Evolutionary conservation across 2,888 invertebrate genomes (phyloP).

Genomic region (Muschampia plurimacula): DNA sequence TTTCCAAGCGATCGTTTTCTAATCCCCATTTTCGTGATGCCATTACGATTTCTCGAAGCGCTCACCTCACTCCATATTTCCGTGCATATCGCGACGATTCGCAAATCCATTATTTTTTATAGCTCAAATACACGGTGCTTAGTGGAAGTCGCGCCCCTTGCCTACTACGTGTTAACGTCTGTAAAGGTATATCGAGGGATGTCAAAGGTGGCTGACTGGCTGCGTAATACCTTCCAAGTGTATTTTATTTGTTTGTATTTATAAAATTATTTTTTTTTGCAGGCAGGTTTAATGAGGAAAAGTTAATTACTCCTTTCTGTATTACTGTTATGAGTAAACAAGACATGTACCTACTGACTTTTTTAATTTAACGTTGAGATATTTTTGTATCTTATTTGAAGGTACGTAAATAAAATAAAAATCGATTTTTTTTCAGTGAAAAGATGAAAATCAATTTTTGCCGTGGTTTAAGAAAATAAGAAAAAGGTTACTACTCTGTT

Average conservation of each 20-base stretch:
- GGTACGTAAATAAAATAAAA: no score
- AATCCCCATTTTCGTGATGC: conserved; percentile 83
- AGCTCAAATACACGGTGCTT: conserved; percentile 79
- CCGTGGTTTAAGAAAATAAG: no score
- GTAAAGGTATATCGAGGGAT: conserved; percentile 57
- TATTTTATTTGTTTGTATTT: background rate
- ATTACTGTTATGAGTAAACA: no score
- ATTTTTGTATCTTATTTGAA: no score
- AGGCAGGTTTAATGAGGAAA: background rate
- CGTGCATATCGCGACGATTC: conserved; percentile 84
- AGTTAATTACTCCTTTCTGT: no score
- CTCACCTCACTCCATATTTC: conserved; percentile 83
- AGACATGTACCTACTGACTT: no score
- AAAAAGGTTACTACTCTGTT: no score
- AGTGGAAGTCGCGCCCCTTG: conserved; percentile 71
- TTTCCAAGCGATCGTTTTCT: conserved; percentile 82
- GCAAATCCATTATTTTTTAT: conserved; percentile 86
- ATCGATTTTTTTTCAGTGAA: no score
- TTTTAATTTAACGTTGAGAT: no score
- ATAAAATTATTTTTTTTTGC: background rate
- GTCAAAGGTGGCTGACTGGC: conserved; percentile 49
- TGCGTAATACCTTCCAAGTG: background rate
- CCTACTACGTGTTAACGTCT: conserved; percentile 68
- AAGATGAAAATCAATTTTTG: no score
- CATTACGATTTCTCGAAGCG: conserved; percentile 82